Evolutionary conservation across 2,888 invertebrate species (phyloP).

Genomic region (Thereva unica): DNA sequence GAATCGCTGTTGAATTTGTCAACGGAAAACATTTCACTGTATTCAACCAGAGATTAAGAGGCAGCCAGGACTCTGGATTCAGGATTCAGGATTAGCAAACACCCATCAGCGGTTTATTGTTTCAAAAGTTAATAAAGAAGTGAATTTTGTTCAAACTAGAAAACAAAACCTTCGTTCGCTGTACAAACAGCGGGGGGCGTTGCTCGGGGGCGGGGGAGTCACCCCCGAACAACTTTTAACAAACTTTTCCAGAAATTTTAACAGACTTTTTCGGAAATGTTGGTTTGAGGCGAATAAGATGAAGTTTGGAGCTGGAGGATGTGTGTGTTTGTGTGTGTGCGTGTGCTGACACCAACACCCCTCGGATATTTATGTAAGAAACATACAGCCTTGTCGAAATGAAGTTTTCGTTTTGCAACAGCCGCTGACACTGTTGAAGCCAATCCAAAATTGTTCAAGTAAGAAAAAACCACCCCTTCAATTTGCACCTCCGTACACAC

Average conservation of each 20-base stretch:
- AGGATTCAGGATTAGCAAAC: constrained; percentile 20
- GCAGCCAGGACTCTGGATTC: neutral
- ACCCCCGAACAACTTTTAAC: constrained; percentile 28
- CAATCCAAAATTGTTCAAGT: too few species aligned
- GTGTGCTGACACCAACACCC: too few species aligned
- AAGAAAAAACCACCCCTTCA: too few species aligned
- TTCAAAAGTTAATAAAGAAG: constrained; percentile 35
- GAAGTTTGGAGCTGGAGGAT: neutral
- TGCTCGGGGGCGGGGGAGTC: constrained; percentile 1
- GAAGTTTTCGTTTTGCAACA: too few species aligned
- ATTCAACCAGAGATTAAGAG: constrained; percentile 17
- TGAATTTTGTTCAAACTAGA: constrained; percentile 32
- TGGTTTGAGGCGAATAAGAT: neutral
- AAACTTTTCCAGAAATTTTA: constrained; percentile 32
- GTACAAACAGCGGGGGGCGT: constrained; percentile 15
- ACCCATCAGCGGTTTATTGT: constrained; percentile 36
- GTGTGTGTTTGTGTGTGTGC: neutral
- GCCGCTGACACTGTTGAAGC: too few species aligned
- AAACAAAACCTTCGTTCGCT: constrained; percentile 30
- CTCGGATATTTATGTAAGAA: too few species aligned
- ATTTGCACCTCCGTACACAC: too few species aligned
- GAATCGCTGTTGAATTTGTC: constrained; percentile 30
- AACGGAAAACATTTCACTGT: constrained; percentile 32
- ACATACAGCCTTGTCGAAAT: too few species aligned
- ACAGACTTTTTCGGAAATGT: constrained; percentile 2